Evolutionary conservation across 1,140 invertebrate species (phyloP), one percentile per base, ranked within the genome.

Genomic region (Drosophila aff.): DNA sequence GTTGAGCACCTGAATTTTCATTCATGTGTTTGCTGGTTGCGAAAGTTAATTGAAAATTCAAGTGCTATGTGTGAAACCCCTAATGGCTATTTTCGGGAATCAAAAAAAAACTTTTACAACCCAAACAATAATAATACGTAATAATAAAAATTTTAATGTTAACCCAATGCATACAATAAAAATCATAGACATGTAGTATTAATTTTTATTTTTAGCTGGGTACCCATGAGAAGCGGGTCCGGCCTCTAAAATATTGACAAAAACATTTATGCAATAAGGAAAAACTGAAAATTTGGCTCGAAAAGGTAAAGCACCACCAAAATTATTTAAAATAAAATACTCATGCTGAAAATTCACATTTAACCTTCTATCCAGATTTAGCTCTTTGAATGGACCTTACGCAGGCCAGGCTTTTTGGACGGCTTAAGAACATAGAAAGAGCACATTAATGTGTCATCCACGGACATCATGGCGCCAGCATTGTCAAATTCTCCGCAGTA

Each of bases 371-470:
- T 53, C 4, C 31, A 36, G 13, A 3, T 13, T 66, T 31, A 66
- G 11, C 63, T 61, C 16, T 66, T 66, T 0, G 63, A 66, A 23
- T 66, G 63, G 13, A 66, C 43, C 18, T 66, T 66, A 6, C 63
- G 55, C 21, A 66, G 23, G 16, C 63, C 63, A 3, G 63, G 40
- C 13, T 66, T 66, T 23, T 66, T 66, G 2, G 63, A 44, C 9
- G 63, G 63, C 16, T 66, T 67, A 4, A 67, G 44, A 11, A 78
- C 66, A 40, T 78, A 75, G 85, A 95, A 99, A 77, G 98, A 99
- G 94, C 99, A 99, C 98, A 99, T 99, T 4, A 99, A 95, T 44
- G 98, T 98, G 91, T 99, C 98, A 93, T 99, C 98, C 5, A 99
- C 98, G 81, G 96, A 98, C 98, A 99, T 99, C 98, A 99, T 99